These are phyloP conservation scores for Heterodera schachtii DNA, from an alignment of 1,140 invertebrate genomes.

Conservation along the genomic window DNA sequence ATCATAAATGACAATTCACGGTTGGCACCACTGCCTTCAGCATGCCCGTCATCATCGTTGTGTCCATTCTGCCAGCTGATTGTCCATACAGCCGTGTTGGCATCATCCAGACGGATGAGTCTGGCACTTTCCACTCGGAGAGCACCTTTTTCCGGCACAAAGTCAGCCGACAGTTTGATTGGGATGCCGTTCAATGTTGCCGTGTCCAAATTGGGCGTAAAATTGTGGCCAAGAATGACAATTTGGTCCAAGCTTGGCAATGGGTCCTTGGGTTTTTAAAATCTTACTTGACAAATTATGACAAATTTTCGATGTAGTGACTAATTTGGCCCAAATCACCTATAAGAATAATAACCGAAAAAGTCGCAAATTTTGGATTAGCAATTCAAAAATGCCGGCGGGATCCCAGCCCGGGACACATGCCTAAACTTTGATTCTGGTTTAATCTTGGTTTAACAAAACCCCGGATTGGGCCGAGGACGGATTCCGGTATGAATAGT, in stretches of 20 bases:
- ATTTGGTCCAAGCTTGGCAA: conserved; percentile 35
- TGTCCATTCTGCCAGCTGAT: background rate
- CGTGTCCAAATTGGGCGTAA: conserved; percentile 13
- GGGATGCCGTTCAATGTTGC: conserved; percentile 31
- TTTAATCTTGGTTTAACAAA: too few relatives aligned
- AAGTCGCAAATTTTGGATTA: too few relatives aligned
- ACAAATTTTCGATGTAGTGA: background rate
- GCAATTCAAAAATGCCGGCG: too few relatives aligned
- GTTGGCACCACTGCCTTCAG: background rate
- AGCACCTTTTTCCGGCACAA: conserved; percentile 27
- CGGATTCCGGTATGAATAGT: background rate
- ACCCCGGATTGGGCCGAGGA: too few relatives aligned
- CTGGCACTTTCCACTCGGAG: conserved; percentile 11
- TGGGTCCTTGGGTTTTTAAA: conserved; percentile 13
- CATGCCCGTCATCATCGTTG: background rate
- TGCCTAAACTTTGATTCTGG: too few relatives aligned
- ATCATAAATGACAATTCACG: background rate
- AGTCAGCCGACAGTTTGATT: conserved; percentile 16
- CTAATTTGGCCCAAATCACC: too few relatives aligned
- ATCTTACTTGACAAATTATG: background rate
- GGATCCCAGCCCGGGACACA: too few relatives aligned
- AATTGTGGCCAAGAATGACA: conserved; percentile 39
- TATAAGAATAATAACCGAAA: too few relatives aligned
- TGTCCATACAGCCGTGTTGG: background rate
- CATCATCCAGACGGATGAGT: background rate